phyloP scores from a whole-genome alignment of 2,113 vertebrate genomes.

The Bettongia penicillata region DNA sequence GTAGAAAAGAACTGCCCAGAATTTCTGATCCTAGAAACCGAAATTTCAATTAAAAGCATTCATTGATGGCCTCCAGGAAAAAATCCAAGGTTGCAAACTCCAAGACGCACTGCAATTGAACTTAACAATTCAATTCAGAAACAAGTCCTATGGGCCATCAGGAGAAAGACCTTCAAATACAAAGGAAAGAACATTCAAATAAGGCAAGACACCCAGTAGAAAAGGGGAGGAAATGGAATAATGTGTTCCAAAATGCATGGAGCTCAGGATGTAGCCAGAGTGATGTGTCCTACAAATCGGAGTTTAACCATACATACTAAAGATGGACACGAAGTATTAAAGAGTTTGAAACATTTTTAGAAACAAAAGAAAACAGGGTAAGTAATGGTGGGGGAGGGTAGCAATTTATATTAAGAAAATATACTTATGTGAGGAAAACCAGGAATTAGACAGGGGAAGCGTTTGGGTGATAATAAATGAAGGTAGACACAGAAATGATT shows the following conservation, averaged over 20 bases:
- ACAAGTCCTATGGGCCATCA: not conserved
- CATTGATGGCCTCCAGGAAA: not conserved
- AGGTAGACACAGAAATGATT: not conserved
- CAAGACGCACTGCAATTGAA: not conserved
- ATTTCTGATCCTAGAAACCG: not conserved
- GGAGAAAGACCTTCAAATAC: not conserved
- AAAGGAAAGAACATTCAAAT: not conserved
- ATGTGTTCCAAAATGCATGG: not conserved
- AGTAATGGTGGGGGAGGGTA: not conserved
- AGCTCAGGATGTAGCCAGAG: not conserved
- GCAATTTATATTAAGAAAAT: not conserved
- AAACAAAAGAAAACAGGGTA: not conserved
- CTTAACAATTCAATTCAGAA: not conserved
- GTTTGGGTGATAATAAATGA: not conserved
- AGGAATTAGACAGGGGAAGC: not conserved
- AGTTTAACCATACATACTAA: not conserved
- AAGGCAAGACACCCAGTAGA: not conserved
- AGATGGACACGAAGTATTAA: not conserved
- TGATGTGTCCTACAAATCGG: not conserved
- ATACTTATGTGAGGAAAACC: not conserved
- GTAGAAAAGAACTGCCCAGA: not conserved
- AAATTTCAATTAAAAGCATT: not conserved
- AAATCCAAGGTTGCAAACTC: not conserved
- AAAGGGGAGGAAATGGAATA: not conserved
- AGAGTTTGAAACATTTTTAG: not conserved